Base-by-base conservation (phyloP, 2,888 invertebrate species). In the Neocrepidodera transversa region DNA sequence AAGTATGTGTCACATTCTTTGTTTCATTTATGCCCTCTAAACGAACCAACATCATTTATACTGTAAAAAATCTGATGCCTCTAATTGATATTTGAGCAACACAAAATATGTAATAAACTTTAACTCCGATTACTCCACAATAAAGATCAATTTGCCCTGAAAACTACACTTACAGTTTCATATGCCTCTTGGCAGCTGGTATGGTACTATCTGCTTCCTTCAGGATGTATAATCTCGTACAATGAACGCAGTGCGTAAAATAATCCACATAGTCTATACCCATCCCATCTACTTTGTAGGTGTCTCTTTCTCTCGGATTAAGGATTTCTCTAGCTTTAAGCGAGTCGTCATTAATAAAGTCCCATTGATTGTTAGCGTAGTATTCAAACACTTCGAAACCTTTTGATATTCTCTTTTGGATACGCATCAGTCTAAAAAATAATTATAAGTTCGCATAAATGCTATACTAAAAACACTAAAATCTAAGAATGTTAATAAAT, bases 331-430 rank as follows among this genome's bases (percentile, higher is more conserved):
- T 79, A 0, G 90, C 67, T 5, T 79, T 75, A 6, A 86, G 78
- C 0, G 88, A 84, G 63, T 86, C 85, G 48, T 87, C 84, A 14
- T 91, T 92, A 40, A 87, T 87, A 77, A 94, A 93, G 73, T 91
- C 90, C 95, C 96, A 96, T 63, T 93, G 92, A 74, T 92, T 92
- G 76, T 91, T 92, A 0, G 95, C 93, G 80, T 96, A 96, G 76
- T 94, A 95, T 74, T 94, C 92, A 72, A 96, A 90, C 0, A 92
- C 91, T 71, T 92, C 91, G 73, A 94, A 92, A 0, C 95, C 92
- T 80, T 93, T 92, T 65, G 85, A 85, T 69, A 96, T 90, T 43
- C 92, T 87, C 56, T 88, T 87, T 68, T 95, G 95, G 1, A 94
- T 89, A 48, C 89, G 86, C 73, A 91, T 89, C 74, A 95, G 82